A percentile compares a stretch with the other conserved stretches of the same genome.
These are phyloP conservation scores for Anoplopoma fimbria DNA, from an alignment of 2,113 vertebrate genomes.

Conservation along the genomic window DNA sequence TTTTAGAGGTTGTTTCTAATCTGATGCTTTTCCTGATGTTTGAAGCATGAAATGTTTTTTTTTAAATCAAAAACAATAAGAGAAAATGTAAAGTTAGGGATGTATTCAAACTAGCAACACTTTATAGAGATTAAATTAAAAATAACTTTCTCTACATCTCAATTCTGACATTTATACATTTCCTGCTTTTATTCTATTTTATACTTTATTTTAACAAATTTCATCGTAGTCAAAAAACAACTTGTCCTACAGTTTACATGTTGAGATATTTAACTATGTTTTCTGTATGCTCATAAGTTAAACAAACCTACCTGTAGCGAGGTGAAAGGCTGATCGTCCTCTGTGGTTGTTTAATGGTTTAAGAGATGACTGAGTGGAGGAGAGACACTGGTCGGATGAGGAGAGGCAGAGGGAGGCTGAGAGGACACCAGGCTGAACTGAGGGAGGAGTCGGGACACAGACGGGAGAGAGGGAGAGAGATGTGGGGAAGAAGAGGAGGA, in stretches of 20 bases:
- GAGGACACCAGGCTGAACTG: constrained; percentile 28
- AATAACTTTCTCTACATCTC: neutral
- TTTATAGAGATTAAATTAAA: neutral
- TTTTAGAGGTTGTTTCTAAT: neutral
- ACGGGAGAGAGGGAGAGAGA: neutral
- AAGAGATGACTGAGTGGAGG: constrained; percentile 23
- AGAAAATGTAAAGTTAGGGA: neutral
- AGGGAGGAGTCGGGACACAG: constrained; percentile 69
- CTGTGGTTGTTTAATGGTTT: neutral
- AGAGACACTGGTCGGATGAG: constrained; percentile 44
- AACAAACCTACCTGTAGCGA: constrained; percentile 49
- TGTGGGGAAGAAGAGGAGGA: constrained; percentile 19
- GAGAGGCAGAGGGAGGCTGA: constrained; percentile 51
- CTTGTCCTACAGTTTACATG: neutral
- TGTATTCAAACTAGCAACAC: neutral
- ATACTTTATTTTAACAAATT: neutral
- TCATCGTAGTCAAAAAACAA: neutral
- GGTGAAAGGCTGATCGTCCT: constrained; percentile 12
- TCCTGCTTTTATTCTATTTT: neutral
- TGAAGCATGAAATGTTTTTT: neutral
- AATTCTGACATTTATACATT: neutral
- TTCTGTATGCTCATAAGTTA: neutral
- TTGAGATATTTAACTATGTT: neutral
- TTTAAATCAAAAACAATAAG: neutral
- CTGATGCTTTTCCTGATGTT: neutral